These are phyloP conservation scores for Agrilus biguttatus DNA, from an alignment of 2,888 invertebrate species.

Conservation along the genomic window DNA sequence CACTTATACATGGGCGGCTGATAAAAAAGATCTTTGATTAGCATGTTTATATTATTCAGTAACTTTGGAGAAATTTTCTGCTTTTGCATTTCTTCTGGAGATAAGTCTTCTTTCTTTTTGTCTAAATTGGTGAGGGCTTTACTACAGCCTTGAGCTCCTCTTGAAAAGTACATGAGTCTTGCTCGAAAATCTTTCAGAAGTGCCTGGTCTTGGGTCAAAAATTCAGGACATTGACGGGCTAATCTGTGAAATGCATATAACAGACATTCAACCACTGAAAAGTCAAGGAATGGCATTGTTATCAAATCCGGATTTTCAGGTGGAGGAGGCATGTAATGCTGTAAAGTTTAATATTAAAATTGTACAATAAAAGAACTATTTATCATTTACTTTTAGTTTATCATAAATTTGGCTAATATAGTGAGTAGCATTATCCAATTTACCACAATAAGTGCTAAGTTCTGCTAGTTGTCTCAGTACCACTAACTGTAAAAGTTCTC, in stretches of 20 bases:
- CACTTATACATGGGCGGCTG: conserved; percentile 87
- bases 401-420: conserved; percentile 66
- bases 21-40: conserved; percentile 90
- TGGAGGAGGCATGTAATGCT: conserved; percentile 83
- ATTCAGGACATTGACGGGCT: conserved; percentile 65
- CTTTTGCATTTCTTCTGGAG: conserved; percentile 49
- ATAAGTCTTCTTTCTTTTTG: conserved; percentile 27
- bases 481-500: conserved; percentile 56
- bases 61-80: conserved; percentile 73
- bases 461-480: conserved; percentile 79
- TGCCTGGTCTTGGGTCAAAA: conserved; percentile 54
- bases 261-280: conserved; percentile 86
- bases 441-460: conserved; percentile 62
- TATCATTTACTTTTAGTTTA: conserved; percentile 53
- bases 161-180: conserved; percentile 81
- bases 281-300: conserved; percentile 72
- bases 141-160: conserved; percentile 76
- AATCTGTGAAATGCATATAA: conserved; percentile 64
- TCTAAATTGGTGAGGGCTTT: conserved; percentile 13
- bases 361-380: not conserved
- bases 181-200: conserved; percentile 73
- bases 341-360: conserved; percentile 14
- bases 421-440: conserved; percentile 56
- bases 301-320: conserved; percentile 50
- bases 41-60: conserved; percentile 79